Evolutionary conservation across 53 echinoderm and acorn worm species (phyloP).

Genomic region (Zoroaster sp.): DNA sequence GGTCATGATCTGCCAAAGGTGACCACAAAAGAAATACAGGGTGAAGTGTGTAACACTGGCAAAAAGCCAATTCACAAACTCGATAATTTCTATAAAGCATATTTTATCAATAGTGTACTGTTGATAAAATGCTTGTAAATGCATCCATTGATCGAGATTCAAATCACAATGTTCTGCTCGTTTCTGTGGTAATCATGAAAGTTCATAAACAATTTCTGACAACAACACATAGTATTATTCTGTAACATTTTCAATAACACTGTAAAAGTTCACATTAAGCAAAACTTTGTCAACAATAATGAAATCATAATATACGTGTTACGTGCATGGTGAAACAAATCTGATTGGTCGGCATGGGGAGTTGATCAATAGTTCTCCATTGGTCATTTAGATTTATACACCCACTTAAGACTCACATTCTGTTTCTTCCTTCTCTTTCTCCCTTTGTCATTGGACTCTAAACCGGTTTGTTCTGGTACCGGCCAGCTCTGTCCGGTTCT

Average conservation of each 20-base stretch:
- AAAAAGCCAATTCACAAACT: not conserved
- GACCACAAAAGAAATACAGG: not conserved
- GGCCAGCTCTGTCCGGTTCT: slow-evolving; percentile 96
- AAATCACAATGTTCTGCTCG: too few relatives aligned
- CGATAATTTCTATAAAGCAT: too few relatives aligned
- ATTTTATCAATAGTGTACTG: too few relatives aligned
- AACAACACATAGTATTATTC: too few relatives aligned
- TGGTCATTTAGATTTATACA: too few relatives aligned
- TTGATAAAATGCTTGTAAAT: too few relatives aligned
- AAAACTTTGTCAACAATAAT: not conserved
- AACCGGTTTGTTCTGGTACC: slow-evolving; percentile 62
- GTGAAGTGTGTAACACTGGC: not conserved
- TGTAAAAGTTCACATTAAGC: too few relatives aligned
- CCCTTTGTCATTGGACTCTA: slow-evolving; percentile 36
- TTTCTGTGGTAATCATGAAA: too few relatives aligned
- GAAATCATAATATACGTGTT: not conserved
- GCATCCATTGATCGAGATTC: not conserved
- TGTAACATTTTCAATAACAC: too few relatives aligned
- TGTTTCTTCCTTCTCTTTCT: slow-evolving; percentile 76
- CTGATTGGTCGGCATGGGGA: not conserved
- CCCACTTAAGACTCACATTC: slow-evolving; percentile 58
- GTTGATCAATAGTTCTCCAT: too few relatives aligned
- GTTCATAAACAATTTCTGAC: too few relatives aligned
- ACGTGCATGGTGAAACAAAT: not conserved
- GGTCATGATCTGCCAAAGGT: slow-evolving; percentile 68